Percentiles rank a stretch among this genome's conserved stretches.
Conservation (phyloP, 2,888 invertebrate species). For the Steromphala cineraria region DNA sequence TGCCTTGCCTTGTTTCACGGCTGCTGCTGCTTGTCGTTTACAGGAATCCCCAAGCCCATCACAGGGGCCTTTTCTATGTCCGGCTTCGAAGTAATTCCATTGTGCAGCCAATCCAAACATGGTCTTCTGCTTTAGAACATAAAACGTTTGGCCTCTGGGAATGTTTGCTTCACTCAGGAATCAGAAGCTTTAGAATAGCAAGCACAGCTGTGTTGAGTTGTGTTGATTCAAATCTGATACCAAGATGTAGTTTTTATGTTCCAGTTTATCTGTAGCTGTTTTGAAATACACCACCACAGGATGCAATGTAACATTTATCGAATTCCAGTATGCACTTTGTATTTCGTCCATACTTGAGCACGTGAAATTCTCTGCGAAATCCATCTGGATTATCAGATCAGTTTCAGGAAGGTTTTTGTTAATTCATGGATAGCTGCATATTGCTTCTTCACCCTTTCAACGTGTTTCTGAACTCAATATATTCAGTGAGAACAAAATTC, state of each 20-base stretch:
- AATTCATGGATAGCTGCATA: constrained; percentile 12
- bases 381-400: too few relatives aligned
- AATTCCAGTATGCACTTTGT: too few relatives aligned
- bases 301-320: too few relatives aligned
- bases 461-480: constrained; percentile 27
- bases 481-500: constrained; percentile 22
- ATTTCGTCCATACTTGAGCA: too few relatives aligned
- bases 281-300: too few relatives aligned
- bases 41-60: too few relatives aligned
- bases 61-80: constrained; percentile 20
- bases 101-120: constrained; percentile 12
- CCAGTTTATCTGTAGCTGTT: too few relatives aligned
- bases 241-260: too few relatives aligned
- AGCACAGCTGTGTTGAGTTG: neutral
- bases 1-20: neutral
- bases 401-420: too few relatives aligned
- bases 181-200: too few relatives aligned
- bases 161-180: neutral
- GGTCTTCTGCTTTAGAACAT: constrained; percentile 17
- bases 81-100: constrained; percentile 38
- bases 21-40: neutral
- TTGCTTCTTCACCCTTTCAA: constrained; percentile 23
- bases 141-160: neutral
- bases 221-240: too few relatives aligned
- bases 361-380: too few relatives aligned